Conservation (phyloP, 1,140 invertebrate species). For the Branchinecta lynchi region DNA sequence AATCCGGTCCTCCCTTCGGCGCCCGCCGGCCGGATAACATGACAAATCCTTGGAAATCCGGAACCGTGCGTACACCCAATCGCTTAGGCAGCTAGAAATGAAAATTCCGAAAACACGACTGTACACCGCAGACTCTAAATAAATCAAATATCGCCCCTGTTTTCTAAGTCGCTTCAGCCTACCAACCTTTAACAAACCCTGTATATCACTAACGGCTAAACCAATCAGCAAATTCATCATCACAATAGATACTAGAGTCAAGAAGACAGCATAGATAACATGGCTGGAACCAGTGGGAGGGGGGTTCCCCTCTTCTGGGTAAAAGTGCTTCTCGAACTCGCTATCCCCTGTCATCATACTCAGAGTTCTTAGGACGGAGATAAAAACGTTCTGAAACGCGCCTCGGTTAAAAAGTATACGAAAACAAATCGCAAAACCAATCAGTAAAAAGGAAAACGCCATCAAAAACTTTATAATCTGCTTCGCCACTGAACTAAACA, state of each 20-base stretch:
- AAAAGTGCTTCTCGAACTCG: constrained; percentile 35
- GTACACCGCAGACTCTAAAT: constrained; percentile 28
- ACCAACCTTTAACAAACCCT: constrained; percentile 38
- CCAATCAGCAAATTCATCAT: constrained; percentile 46
- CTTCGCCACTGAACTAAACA: constrained; percentile 36
- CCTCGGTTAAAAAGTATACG: constrained; percentile 35
- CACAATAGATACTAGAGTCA: constrained; percentile 44
- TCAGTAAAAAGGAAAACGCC: constrained; percentile 37
- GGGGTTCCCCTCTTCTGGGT: constrained; percentile 28
- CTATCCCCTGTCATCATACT: constrained; percentile 46
- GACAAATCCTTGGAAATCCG: neutral
- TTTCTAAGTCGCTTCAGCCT: constrained; percentile 33
- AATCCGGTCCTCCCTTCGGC: neutral
- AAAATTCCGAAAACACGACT: constrained; percentile 15
- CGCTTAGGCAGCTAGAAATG: neutral
- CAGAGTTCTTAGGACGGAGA: constrained; percentile 35
- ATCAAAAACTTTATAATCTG: constrained; percentile 37
- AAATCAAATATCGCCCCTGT: constrained; percentile 32
- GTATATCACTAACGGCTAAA: constrained; percentile 45
- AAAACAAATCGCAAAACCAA: constrained; percentile 41
- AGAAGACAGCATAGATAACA: constrained; percentile 41
- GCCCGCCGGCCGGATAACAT: constrained; percentile 1
- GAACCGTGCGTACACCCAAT: neutral
- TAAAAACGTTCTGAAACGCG: constrained; percentile 32
- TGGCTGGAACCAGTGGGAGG: constrained; percentile 26